Evolutionary conservation across 2,888 invertebrate species (phyloP).

Genomic region (Antheraea assamensis): DNA sequence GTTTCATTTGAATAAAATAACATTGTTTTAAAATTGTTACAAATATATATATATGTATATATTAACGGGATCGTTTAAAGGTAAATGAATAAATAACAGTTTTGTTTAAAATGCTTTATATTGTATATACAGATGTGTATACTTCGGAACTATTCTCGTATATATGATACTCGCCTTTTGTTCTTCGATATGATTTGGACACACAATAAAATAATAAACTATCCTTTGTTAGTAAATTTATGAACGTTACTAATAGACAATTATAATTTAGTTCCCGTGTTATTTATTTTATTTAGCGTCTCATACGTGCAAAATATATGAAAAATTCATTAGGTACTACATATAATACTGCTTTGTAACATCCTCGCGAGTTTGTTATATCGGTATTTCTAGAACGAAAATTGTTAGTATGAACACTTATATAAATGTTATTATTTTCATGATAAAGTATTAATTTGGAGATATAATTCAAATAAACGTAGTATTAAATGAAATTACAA

Average conservation of each 20-base stretch:
- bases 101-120: not conserved
- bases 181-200: slow-evolving; percentile 3
- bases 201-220: not conserved
- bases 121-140: not conserved
- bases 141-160: not conserved
- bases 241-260: not conserved
- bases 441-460: too few species aligned
- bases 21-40: not conserved
- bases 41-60: not conserved
- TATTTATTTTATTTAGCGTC: not conserved
- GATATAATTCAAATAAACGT: too few species aligned
- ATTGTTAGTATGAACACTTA: not conserved
- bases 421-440: not conserved
- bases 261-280: not conserved
- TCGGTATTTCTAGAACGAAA: not conserved
- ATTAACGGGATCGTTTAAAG: not conserved
- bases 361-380: not conserved
- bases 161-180: not conserved
- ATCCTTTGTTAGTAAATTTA: not conserved
- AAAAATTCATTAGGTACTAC: not conserved
- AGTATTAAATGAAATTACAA: too few species aligned
- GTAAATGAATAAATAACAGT: not conserved
- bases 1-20: not conserved
- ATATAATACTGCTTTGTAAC: not conserved
- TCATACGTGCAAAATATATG: not conserved